Conservation (phyloP, 2,797 vertebrate genomes). For the Simalia tracyae region DNA sequence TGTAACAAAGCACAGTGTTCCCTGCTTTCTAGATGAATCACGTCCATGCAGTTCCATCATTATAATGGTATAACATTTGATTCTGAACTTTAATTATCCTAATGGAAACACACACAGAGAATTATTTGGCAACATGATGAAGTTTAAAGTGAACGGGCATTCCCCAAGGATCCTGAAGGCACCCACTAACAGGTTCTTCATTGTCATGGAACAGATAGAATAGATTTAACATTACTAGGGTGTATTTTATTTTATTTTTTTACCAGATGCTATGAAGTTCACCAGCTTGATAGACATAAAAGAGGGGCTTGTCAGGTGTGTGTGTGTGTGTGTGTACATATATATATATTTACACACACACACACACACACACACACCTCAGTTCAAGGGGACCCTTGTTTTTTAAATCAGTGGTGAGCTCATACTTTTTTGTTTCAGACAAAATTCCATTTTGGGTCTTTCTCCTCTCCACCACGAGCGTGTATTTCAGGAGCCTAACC, state of each 20-base stretch:
- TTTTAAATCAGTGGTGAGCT: too few species aligned
- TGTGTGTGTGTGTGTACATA: too few species aligned
- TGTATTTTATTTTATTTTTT: background rate
- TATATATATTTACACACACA: too few species aligned
- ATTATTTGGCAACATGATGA: conserved; percentile 14
- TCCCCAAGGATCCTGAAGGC: conserved; percentile 43
- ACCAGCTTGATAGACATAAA: too few species aligned
- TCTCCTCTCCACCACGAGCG: too few species aligned
- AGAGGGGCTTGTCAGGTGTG: too few species aligned
- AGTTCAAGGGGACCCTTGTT: too few species aligned
- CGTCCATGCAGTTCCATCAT: background rate
- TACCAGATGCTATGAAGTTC: too few species aligned
- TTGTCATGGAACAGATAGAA: background rate
- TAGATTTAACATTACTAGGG: background rate
- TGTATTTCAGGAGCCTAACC: too few species aligned
- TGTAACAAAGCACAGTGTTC: background rate
- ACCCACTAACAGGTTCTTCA: conserved; percentile 38
- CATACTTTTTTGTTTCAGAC: too few species aligned
- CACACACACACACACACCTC: too few species aligned
- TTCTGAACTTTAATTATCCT: background rate
- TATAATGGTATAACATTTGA: background rate
- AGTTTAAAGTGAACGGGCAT: conserved; percentile 26
- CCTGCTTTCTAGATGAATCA: background rate
- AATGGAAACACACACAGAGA: conserved; percentile 23
- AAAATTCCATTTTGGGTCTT: too few species aligned